phyloP scores from a whole-genome alignment of 2,113 vertebrate genomes.

The Megalops atlanticus region DNA sequence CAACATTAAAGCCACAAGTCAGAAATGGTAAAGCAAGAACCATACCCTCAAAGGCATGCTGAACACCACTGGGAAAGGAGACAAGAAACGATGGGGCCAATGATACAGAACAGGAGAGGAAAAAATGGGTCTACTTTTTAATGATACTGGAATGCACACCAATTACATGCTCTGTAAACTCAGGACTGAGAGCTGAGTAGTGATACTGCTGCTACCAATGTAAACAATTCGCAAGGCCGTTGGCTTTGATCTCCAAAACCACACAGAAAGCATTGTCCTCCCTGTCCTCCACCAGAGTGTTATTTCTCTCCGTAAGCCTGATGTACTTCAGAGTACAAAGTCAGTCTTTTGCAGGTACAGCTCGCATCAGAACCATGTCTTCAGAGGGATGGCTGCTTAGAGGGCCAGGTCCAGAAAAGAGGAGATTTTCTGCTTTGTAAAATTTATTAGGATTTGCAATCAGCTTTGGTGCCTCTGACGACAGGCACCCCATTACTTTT shows the following conservation, averaged over 20 bases:
- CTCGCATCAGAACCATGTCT: not conserved
- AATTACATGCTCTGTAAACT: constrained; percentile 51
- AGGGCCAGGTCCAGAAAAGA: not conserved
- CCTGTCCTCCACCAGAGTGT: not conserved
- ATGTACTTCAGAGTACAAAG: too few species aligned
- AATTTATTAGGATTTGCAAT: not conserved
- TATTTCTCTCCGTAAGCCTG: not conserved
- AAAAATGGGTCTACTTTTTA: constrained; percentile 21
- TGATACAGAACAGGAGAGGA: not conserved
- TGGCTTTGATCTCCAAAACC: constrained; percentile 30
- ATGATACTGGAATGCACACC: constrained; percentile 39
- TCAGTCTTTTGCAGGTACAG: not conserved
- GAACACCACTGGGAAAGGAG: not conserved
- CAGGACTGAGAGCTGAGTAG: constrained; percentile 65
- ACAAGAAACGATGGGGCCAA: constrained; percentile 15
- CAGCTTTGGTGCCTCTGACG: not conserved
- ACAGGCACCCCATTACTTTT: not conserved
- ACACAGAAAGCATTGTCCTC: not conserved
- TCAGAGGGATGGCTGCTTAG: not conserved
- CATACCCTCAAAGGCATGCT: constrained; percentile 23
- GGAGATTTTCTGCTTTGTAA: not conserved
- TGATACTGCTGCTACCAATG: constrained; percentile 63
- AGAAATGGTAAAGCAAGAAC: constrained; percentile 44
- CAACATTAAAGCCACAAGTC: constrained; percentile 13
- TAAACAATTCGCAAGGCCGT: constrained; percentile 30